Percentiles rank a stretch among this genome's conserved stretches.
These are phyloP conservation scores for Drosophila biarmipes DNA, from an alignment of 1,140 invertebrate species.

Conservation along the genomic window DNA sequence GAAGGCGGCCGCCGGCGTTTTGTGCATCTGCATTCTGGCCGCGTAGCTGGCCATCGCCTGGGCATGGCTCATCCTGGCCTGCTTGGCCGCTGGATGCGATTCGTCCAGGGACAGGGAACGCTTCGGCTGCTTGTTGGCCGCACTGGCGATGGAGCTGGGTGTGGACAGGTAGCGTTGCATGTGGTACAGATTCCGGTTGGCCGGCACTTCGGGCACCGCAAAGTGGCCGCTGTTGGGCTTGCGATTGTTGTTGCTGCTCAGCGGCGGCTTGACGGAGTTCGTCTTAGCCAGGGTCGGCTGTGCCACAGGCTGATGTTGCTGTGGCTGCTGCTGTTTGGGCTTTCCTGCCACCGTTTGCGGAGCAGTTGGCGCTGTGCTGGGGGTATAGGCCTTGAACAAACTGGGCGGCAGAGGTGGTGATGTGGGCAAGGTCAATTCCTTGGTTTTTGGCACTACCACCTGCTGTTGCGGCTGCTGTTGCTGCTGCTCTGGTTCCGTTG, in stretches of 20 bases:
- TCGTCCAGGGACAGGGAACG: conserved; percentile 73
- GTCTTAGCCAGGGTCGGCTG: conserved; percentile 1
- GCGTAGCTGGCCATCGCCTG: conserved; percentile 34
- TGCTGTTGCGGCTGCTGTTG: conserved; percentile 23
- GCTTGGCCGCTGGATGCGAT: conserved; percentile 52
- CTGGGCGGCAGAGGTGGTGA: conserved; percentile 81
- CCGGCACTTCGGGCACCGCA: conserved; percentile 63
- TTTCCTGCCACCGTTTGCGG: not conserved
- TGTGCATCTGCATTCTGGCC: conserved; percentile 29
- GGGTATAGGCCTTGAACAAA: conserved; percentile 71
- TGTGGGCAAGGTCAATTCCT: conserved; percentile 55
- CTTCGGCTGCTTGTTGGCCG: conserved; percentile 76
- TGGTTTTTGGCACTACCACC: conserved; percentile 19
- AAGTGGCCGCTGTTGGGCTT: conserved; percentile 56
- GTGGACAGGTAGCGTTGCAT: conserved; percentile 73
- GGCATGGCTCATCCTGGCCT: conserved; percentile 48
- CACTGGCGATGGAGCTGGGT: conserved; percentile 78
- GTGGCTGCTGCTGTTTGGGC: not conserved
- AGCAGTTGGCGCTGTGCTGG: conserved; percentile 13
- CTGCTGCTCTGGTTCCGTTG: conserved; percentile 24
- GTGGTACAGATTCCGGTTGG: conserved; percentile 33
- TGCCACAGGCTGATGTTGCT: not conserved
- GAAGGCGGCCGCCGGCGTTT: conserved; percentile 12
- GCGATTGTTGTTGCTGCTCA: conserved; percentile 46
- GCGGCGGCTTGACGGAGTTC: conserved; percentile 21